Percentiles rank a stretch among this genome's conserved stretches.
Conservation (phyloP, 2,888 invertebrate species). For the Stenurella melanura region DNA sequence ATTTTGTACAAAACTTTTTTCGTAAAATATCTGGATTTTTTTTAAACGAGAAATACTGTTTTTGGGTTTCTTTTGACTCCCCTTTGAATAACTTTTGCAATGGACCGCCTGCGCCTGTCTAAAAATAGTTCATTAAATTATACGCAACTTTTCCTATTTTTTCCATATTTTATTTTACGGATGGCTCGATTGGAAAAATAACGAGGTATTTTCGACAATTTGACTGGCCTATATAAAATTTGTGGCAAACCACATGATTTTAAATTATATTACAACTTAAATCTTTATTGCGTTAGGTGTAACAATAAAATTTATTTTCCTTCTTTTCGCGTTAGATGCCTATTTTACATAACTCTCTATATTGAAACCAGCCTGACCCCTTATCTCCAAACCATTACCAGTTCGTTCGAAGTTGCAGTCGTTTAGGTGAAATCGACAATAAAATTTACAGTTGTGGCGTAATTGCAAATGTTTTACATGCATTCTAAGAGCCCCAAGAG, state of each 20-base stretch:
- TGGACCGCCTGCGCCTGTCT: no score
- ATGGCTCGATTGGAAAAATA: no score
- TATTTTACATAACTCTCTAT: neutral
- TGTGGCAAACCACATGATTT: neutral
- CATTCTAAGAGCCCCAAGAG: neutral
- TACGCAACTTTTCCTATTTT: no score
- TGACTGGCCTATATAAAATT: no score
- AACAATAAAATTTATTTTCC: neutral
- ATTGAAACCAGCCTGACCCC: neutral
- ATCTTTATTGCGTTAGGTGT: neutral
- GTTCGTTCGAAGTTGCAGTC: neutral
- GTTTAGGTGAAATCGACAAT: slow-evolving; percentile 7
- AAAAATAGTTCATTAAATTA: no score
- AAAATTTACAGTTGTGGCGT: slow-evolving; percentile 1
- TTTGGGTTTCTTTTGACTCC: no score
- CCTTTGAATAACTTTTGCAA: no score
- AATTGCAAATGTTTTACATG: slow-evolving; percentile 6
- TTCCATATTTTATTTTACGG: no score
- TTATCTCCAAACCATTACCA: neutral
- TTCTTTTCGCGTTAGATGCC: neutral
- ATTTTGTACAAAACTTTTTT: no score
- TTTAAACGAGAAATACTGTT: no score
- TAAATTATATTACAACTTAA: neutral
- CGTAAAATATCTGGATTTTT: no score
- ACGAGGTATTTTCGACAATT: no score